Evolutionary conservation across 2,797 vertebrate species (phyloP).

Genomic region (Simalia tracyae): DNA sequence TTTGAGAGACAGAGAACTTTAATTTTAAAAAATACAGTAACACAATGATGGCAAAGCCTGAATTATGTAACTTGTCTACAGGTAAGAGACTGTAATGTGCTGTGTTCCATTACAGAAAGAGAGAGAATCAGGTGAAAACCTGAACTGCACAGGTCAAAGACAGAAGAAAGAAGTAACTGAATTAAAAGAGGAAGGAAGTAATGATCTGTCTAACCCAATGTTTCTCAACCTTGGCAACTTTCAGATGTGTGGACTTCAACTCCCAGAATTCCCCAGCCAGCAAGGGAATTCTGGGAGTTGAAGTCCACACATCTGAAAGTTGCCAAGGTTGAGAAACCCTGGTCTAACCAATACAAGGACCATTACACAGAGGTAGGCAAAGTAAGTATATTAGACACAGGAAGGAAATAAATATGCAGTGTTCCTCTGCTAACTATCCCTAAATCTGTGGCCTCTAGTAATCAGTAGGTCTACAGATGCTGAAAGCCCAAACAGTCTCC

Average conservation of each 20-base stretch:
- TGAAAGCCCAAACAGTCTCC: not conserved
- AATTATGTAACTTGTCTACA: not conserved
- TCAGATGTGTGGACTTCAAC: too few species aligned
- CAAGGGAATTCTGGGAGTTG: too few species aligned
- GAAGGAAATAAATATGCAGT: not conserved
- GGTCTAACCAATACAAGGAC: not conserved
- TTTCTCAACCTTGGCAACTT: too few species aligned
- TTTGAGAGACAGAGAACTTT: not conserved
- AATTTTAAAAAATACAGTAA: not conserved
- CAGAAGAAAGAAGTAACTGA: not conserved
- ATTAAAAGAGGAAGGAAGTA: not conserved
- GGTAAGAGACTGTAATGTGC: not conserved
- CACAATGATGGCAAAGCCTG: not conserved
- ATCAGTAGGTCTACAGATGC: not conserved
- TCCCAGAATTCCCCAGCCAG: too few species aligned
- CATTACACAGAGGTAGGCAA: not conserved
- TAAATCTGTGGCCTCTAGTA: not conserved
- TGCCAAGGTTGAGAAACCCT: too few species aligned
- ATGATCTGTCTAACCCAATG: not conserved
- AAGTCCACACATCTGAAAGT: too few species aligned
- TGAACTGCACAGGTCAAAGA: not conserved
- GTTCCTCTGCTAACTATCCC: not conserved
- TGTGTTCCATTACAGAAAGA: not conserved
- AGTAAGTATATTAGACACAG: not conserved
- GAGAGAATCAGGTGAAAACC: not conserved